Evolutionary conservation across 1,140 invertebrate species (phyloP).

Genomic region (Drosophila santomea): DNA sequence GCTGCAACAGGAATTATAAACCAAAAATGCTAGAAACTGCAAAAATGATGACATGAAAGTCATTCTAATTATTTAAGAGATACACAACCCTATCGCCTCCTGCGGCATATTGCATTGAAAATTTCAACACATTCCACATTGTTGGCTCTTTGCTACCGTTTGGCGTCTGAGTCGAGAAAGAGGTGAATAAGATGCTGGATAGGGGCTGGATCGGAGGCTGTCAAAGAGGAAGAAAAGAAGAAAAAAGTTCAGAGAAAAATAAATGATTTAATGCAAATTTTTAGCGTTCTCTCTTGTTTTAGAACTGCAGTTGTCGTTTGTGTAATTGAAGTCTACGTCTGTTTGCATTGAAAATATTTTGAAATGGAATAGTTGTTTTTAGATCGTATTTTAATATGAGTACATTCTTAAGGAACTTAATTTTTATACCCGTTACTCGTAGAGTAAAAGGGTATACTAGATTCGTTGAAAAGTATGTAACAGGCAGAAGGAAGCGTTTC

Average conservation of each 20-base stretch:
- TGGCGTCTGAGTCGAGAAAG: slow-evolving; percentile 59
- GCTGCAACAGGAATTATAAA: too few relatives aligned
- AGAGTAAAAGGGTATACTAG: too few relatives aligned
- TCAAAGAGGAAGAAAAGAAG: slow-evolving; percentile 11
- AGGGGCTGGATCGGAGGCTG: slow-evolving; percentile 7
- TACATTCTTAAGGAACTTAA: neutral
- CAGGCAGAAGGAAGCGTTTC: too few relatives aligned
- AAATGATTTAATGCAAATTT: slow-evolving; percentile 81
- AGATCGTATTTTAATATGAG: neutral
- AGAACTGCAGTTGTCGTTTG: slow-evolving; percentile 16
- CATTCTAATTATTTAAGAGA: too few relatives aligned
- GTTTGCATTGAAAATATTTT: slow-evolving; percentile 14
- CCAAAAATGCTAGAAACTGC: too few relatives aligned
- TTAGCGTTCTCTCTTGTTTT: slow-evolving; percentile 39
- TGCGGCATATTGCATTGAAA: slow-evolving; percentile 76
- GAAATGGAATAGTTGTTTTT: neutral
- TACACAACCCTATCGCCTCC: slow-evolving; percentile 9
- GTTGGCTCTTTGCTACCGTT: slow-evolving; percentile 75
- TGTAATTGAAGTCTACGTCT: slow-evolving; percentile 25
- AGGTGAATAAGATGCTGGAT: slow-evolving; percentile 8
- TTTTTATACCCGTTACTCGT: too few relatives aligned
- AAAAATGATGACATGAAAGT: too few relatives aligned
- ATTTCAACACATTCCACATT: slow-evolving; percentile 77
- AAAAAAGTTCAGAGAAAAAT: slow-evolving; percentile 27
- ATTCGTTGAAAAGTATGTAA: too few relatives aligned